Conservation (phyloP, 2,113 vertebrate genomes). For the Antechinus flavipes region DNA sequence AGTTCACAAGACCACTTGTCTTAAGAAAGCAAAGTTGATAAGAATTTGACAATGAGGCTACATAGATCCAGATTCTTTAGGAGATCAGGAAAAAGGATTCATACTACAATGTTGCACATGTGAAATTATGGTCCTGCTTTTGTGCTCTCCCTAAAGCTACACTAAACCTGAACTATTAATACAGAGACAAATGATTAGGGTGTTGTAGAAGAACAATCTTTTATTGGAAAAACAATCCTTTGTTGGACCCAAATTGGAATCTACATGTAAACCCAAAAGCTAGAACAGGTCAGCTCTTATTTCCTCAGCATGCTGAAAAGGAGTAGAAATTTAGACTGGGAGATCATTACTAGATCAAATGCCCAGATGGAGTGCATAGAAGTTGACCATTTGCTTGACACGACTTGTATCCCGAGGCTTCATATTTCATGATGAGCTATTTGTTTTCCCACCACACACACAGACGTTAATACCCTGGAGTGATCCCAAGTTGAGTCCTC, state of each 20-base stretch:
- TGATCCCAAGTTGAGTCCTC: slow-evolving; percentile 16
- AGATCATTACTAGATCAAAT: not conserved
- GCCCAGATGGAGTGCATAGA: not conserved
- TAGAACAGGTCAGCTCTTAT: not conserved
- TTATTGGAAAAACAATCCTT: not conserved
- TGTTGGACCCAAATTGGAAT: not conserved
- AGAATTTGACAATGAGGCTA: not conserved
- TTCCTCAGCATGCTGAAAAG: not conserved
- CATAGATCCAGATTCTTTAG: not conserved
- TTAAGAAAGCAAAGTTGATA: not conserved
- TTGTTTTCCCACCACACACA: not conserved
- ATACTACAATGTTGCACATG: not conserved
- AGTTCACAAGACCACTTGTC: not conserved
- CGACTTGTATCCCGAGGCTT: not conserved
- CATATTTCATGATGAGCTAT: not conserved
- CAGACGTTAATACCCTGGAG: slow-evolving; percentile 13
- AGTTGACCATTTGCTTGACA: not conserved
- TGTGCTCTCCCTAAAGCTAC: not conserved
- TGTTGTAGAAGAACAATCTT: not conserved
- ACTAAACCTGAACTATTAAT: not conserved
- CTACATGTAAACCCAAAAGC: not conserved
- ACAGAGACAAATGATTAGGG: not conserved
- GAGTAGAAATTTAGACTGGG: not conserved
- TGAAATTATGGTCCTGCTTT: not conserved
- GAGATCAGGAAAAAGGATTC: not conserved